Percentiles rank a stretch among this genome's conserved stretches.
Conservation (phyloP, 2,797 vertebrate genomes). For the Galagoides demidoff region DNA sequence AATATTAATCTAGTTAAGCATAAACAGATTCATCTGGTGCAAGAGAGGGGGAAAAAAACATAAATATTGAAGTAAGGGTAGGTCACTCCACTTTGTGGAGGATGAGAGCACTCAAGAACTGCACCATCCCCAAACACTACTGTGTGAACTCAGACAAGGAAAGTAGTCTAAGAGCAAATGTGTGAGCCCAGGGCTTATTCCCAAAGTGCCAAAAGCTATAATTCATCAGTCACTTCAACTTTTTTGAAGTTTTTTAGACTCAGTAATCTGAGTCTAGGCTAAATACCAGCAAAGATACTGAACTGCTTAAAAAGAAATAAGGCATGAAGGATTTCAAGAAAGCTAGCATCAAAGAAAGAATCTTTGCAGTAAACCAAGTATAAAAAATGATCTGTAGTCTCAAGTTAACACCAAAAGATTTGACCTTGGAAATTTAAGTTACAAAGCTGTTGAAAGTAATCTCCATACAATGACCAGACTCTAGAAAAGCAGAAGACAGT, state of each 20-base stretch:
- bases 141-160: not conserved
- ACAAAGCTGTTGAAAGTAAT: slow-evolving; percentile 33
- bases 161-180: not conserved
- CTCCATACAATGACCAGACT: not conserved
- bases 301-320: slow-evolving; percentile 43
- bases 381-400: slow-evolving; percentile 12
- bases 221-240: slow-evolving; percentile 30
- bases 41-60: not conserved
- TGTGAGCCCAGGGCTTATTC: not conserved
- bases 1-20: slow-evolving; percentile 5
- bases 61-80: not conserved
- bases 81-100: not conserved
- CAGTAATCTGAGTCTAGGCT: not conserved
- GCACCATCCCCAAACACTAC: not conserved
- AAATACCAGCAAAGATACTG: slow-evolving; percentile 32
- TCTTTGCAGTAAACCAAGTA: not conserved
- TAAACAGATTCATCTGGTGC: not conserved
- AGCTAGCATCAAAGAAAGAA: not conserved
- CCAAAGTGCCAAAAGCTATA: not conserved
- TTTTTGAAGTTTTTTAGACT: not conserved
- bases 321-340: slow-evolving; percentile 11
- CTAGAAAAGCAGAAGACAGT: not conserved
- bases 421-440: slow-evolving; percentile 49
- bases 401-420: slow-evolving; percentile 24
- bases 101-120: not conserved